A percentile compares a stretch with the other conserved stretches of the same genome.
phyloP scores from a whole-genome alignment of 2,113 vertebrate genomes.

The Porphyrio hochstetteri region DNA sequence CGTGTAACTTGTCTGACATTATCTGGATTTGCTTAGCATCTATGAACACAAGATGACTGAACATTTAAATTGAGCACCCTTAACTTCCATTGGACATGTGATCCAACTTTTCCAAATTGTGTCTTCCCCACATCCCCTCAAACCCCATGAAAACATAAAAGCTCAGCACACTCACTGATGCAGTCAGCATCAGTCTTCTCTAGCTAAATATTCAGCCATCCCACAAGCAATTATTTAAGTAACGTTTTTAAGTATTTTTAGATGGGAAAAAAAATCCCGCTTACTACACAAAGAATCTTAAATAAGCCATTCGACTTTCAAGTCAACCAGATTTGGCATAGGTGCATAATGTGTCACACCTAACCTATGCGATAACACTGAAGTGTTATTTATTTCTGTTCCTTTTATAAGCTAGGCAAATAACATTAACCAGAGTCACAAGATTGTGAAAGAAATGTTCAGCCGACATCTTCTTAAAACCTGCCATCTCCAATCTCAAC shows the following conservation, averaged over 20 bases:
- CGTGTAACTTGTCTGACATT: background rate
- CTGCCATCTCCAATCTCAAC: background rate
- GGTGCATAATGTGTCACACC: background rate
- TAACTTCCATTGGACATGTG: background rate
- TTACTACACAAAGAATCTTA: background rate
- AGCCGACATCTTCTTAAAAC: background rate
- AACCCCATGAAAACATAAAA: background rate
- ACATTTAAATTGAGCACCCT: background rate
- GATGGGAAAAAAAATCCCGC: background rate
- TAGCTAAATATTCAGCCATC: background rate
- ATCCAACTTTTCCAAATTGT: background rate
- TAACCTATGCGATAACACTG: background rate
- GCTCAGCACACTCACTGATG: background rate
- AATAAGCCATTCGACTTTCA: background rate
- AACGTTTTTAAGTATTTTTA: background rate
- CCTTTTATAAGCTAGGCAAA: background rate
- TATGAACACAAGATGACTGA: background rate
- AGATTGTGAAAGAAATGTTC: background rate
- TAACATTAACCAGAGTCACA: background rate
- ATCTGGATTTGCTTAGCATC: background rate
- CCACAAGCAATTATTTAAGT: background rate
- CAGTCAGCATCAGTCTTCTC: background rate
- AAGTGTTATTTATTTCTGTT: background rate
- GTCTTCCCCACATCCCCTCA: background rate
- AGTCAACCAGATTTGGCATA: background rate